Evolutionary conservation across 1,140 invertebrate species (phyloP).

Genomic region (Capitella teleta): DNA sequence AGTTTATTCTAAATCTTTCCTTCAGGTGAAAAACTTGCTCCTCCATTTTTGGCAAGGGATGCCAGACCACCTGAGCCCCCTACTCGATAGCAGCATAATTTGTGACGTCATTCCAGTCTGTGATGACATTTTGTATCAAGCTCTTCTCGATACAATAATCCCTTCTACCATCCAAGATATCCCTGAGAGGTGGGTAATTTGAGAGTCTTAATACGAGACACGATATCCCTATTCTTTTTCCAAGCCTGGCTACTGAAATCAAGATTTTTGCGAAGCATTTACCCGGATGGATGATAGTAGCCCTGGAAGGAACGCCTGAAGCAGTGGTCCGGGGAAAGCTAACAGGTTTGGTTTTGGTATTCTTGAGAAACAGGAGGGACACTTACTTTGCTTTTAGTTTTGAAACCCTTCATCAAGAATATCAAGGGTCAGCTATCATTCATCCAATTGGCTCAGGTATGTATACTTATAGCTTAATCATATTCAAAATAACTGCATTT

Average conservation of each 20-base stretch:
- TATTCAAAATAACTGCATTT: no score
- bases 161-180: neutral
- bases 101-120: neutral
- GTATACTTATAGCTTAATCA: no score
- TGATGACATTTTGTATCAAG: neutral
- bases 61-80: neutral
- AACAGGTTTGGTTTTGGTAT: no score
- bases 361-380: neutral
- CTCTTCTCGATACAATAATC: neutral
- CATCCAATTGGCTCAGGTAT: neutral
- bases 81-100: neutral
- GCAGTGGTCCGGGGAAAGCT: neutral
- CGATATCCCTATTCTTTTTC: neutral
- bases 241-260: neutral
- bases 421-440: neutral
- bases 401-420: neutral
- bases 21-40: neutral
- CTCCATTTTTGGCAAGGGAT: constrained; percentile 4
- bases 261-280: neutral
- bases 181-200: neutral
- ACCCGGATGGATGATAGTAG: neutral
- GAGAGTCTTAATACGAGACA: neutral
- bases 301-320: neutral
- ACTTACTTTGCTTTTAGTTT: neutral
- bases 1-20: no score